Base-by-base conservation (phyloP, 2,888 invertebrate species). In the Drosophila mimica region DNA sequence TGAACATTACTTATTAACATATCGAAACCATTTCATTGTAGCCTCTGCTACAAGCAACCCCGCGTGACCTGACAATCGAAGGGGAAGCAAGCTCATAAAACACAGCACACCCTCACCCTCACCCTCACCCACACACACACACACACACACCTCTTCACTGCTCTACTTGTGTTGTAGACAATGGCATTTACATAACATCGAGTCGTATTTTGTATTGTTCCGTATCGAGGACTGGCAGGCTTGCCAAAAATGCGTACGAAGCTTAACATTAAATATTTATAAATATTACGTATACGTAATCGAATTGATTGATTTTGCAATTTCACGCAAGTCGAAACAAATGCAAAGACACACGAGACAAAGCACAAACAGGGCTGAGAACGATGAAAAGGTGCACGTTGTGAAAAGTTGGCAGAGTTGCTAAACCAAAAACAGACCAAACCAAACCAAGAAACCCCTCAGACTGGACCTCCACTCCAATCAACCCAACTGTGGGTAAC, bases 241-340 rank as follows among this genome's bases (percentile, higher is more conserved):
- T 79, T 74, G 75, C 72, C 61, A 71, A 69, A 80, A 74, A 80
- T 74, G 70, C 76, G 71, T 68, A 77, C 68, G 79, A 83, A 75
- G 81, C 74, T 90, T 81, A 79, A 78, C 84, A 88, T 91, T 78
- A 91, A 91, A 91, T 89, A 90, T 91, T 91, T 91, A 91, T 84
- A 89, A 83, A 85, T 83, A 89, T 87, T 82, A 74, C 88, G 81
- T 88, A 89, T 89, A 82, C 84, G 88, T 89, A 91, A 91, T 87
- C 82, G 83, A 90, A 91, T 90, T 91, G 92, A 91, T 91, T 91
- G 92, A 91, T 91, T 88, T 78, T 81, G 83, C 88, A 81, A 88
- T 88, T 88, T 83, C 81, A 85, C 81, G 85, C 88, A 82, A 79
- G 68, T 63, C 67, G 74, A 81, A 88, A 89, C 79, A 79, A 89